phyloP scores from a whole-genome alignment of 2,113 vertebrate genomes.

The Tupaia tana region DNA sequence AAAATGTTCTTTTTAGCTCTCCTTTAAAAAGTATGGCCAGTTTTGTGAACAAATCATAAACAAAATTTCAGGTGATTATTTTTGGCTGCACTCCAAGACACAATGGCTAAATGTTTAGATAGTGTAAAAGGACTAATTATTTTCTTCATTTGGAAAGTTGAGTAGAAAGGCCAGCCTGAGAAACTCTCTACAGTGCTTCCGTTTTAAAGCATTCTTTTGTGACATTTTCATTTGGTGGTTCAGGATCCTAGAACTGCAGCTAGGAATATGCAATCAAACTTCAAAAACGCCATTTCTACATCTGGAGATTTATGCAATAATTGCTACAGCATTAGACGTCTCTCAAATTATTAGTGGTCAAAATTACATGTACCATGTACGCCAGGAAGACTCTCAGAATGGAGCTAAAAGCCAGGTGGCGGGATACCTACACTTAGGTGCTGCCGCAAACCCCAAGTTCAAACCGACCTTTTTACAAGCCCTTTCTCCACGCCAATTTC shows the following conservation, averaged over 20 bases:
- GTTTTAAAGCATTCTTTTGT: conserved; percentile 62
- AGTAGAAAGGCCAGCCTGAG: conserved; percentile 59
- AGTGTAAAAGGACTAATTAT: conserved; percentile 77
- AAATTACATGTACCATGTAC: conserved; percentile 77
- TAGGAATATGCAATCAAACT: conserved; percentile 56
- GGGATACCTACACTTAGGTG: conserved; percentile 74
- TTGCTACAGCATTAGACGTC: conserved; percentile 61
- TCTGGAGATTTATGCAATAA: conserved; percentile 75
- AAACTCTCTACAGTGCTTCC: conserved; percentile 53
- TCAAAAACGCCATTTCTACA: conserved; percentile 71
- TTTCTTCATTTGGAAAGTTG: conserved; percentile 74
- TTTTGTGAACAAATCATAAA: conserved; percentile 82
- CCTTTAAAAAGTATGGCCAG: conserved; percentile 70
- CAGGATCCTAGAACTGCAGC: background rate
- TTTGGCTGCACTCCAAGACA: conserved; percentile 76
- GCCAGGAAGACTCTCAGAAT: conserved; percentile 72
- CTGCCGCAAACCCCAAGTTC: conserved; percentile 75
- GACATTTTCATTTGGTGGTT: conserved; percentile 66
- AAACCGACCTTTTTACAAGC: conserved; percentile 80
- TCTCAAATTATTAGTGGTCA: conserved; percentile 79
- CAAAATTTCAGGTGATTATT: conserved; percentile 84
- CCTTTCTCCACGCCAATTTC: conserved; percentile 46
- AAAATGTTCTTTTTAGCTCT: conserved; percentile 70
- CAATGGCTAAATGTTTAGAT: conserved; percentile 74
- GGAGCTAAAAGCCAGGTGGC: conserved; percentile 77